Evolutionary conservation across 2,797 vertebrate genomes (phyloP).

Genomic region (Helicolenus hilgendorfi): DNA sequence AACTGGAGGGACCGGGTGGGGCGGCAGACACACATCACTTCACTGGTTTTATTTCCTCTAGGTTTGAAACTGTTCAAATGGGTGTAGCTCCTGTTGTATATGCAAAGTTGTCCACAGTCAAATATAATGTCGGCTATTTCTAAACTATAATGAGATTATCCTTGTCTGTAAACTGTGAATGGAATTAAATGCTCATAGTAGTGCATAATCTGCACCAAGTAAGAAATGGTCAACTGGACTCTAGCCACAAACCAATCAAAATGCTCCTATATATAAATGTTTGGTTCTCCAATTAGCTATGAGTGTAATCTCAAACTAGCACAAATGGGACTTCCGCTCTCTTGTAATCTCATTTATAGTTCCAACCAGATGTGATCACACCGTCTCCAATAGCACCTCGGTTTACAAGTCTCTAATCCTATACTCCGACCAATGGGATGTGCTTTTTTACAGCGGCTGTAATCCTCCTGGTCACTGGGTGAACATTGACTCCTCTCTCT

Average conservation of each 20-base stretch:
- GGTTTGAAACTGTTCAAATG: neutral
- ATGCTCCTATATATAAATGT: neutral
- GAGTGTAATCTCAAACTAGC: neutral
- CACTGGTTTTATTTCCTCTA: neutral
- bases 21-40: neutral
- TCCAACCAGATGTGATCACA: conserved; percentile 33
- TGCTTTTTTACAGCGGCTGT: conserved; percentile 37
- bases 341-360: conserved; percentile 10
- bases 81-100: neutral
- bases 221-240: too few relatives aligned
- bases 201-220: neutral
- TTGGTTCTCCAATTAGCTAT: conserved; percentile 13
- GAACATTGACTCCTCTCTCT: neutral
- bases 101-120: neutral
- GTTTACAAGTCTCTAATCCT: conserved; percentile 27
- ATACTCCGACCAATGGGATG: conserved; percentile 51
- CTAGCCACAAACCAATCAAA: neutral
- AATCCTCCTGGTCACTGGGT: neutral
- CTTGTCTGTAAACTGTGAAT: neutral
- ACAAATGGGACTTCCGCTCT: conserved; percentile 10
- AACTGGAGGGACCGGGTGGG: neutral
- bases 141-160: neutral
- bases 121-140: neutral
- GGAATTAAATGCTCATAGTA: neutral
- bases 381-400: conserved; percentile 13